These are phyloP conservation scores for Cromileptes altivelis DNA, from an alignment of 2,113 vertebrate genomes.

Conservation along the genomic window DNA sequence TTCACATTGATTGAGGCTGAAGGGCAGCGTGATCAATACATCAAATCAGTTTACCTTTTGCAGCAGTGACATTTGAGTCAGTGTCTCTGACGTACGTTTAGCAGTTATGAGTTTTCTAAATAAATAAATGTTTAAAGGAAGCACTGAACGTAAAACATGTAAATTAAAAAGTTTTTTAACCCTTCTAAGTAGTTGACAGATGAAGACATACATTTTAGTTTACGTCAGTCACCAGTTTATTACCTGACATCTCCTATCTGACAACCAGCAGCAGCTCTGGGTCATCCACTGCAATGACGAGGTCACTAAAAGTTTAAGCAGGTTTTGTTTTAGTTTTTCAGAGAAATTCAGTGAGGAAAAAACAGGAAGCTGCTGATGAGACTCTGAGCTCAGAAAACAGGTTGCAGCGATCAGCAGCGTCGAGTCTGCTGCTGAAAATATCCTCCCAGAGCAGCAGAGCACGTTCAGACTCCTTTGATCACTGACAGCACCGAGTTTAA, in stretches of 20 bases:
- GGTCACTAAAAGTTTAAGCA: background rate
- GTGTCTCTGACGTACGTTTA: too few species aligned
- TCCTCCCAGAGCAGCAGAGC: slow-evolving; percentile 36
- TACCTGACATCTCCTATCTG: background rate
- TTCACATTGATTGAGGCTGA: too few species aligned
- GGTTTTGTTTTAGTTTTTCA: background rate
- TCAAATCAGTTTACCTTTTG: background rate
- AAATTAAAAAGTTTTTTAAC: too few species aligned
- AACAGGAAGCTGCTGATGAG: slow-evolving; percentile 32
- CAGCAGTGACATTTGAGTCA: too few species aligned
- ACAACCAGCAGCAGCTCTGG: background rate
- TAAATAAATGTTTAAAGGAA: background rate
- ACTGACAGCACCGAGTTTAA: background rate
- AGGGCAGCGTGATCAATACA: background rate
- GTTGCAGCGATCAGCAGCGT: slow-evolving; percentile 29
- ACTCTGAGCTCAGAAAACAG: slow-evolving; percentile 44
- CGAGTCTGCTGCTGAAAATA: slow-evolving; percentile 27
- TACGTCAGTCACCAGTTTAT: background rate
- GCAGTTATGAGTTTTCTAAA: background rate
- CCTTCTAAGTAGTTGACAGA: too few species aligned
- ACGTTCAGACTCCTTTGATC: slow-evolving; percentile 4
- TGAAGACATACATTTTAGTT: too few species aligned
- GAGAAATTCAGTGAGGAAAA: background rate
- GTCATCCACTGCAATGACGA: background rate
- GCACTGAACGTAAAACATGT: background rate